A percentile compares a stretch with the other conserved stretches of the same genome.
Conservation (phyloP, 2,888 invertebrate species). For the Lamellibrachia columna region DNA sequence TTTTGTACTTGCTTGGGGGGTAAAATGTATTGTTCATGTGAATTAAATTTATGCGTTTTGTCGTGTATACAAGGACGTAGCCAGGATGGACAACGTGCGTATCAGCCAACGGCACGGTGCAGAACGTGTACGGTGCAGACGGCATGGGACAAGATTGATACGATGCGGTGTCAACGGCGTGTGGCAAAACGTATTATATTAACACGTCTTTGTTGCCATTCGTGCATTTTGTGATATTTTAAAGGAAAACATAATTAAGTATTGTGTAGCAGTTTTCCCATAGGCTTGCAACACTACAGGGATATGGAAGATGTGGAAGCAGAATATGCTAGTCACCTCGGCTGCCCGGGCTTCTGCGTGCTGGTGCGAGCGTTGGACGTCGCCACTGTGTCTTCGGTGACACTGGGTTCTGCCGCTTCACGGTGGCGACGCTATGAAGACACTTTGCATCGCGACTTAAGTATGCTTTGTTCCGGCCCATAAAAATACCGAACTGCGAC, state of each 20-base stretch:
- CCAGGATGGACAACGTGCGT: not conserved
- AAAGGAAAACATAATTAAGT: too few species aligned
- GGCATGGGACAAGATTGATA: not conserved
- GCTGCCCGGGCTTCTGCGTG: too few species aligned
- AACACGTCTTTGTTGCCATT: too few species aligned
- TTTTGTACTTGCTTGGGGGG: constrained; percentile 6
- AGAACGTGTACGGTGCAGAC: not conserved
- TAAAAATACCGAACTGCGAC: not conserved
- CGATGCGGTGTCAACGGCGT: not conserved
- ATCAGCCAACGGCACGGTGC: not conserved
- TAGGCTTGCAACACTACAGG: too few species aligned
- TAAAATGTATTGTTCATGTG: not conserved
- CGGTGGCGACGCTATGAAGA: too few species aligned
- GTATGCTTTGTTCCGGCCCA: not conserved
- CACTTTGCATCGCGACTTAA: not conserved
- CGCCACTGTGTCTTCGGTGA: too few species aligned
- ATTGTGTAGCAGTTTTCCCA: too few species aligned
- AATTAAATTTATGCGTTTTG: not conserved
- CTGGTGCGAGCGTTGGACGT: too few species aligned
- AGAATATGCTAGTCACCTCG: too few species aligned
- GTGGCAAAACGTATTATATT: too few species aligned
- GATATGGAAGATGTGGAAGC: too few species aligned
- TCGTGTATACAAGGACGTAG: not conserved
- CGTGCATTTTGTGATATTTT: too few species aligned
- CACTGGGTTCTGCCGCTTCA: not conserved